phyloP scores from a whole-genome alignment of 2,888 invertebrate genomes.

The Lasius fuliginosus region DNA sequence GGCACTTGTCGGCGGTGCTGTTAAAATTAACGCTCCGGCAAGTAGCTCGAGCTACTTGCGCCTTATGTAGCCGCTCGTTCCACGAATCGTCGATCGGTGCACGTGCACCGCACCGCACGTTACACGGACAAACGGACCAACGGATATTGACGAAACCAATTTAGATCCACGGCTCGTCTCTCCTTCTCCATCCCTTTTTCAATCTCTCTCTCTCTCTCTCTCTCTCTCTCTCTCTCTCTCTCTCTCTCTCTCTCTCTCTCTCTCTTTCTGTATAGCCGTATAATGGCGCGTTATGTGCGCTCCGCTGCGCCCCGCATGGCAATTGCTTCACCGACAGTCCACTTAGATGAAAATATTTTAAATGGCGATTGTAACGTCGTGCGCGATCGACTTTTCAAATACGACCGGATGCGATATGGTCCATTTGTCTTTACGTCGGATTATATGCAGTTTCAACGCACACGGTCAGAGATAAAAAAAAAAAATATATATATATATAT shows the following conservation, averaged over 20 bases:
- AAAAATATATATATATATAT: not conserved
- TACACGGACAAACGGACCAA: constrained; percentile 58
- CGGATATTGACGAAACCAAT: constrained; percentile 66
- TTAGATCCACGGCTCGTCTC: constrained; percentile 60
- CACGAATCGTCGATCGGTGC: constrained; percentile 16
- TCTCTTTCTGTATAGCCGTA: constrained; percentile 23
- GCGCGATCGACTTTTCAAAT: constrained; percentile 20
- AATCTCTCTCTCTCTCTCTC: not conserved
- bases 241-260: constrained; percentile 15
- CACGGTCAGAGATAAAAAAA: not conserved
- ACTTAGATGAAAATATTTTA: constrained; percentile 43
- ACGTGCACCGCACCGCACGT: constrained; percentile 48
- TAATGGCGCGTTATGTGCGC: constrained; percentile 51
- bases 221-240: not conserved
- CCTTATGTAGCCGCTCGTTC: not conserved
- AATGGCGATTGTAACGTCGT: constrained; percentile 3
- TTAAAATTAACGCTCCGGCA: constrained; percentile 27
- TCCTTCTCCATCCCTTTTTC: not conserved
- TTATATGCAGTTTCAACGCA: not conserved
- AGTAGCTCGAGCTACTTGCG: constrained; percentile 1
- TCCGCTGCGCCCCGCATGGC: constrained; percentile 12
- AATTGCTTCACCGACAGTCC: constrained; percentile 28
- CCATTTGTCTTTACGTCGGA: not conserved
- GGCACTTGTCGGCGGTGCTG: constrained; percentile 2
- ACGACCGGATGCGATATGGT: not conserved